phyloP scores from a whole-genome alignment of 1,140 invertebrate genomes.

The Lepidurus packardi region DNA sequence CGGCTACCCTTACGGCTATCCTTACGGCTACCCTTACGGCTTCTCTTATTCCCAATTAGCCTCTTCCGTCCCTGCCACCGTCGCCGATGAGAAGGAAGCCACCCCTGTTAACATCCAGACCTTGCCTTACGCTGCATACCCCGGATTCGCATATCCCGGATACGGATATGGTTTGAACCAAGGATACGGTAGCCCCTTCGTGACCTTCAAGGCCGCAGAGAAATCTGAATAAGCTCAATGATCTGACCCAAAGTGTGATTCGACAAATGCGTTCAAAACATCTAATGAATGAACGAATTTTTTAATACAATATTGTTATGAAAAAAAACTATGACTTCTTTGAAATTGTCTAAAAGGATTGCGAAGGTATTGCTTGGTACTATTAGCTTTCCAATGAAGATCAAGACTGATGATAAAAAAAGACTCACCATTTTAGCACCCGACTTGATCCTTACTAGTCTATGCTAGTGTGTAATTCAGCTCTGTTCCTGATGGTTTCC shows the following conservation, averaged over 20 bases:
- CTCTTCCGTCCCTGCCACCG: slow-evolving; percentile 5
- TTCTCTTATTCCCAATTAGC: neutral
- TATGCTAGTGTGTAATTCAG: no score
- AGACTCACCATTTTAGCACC: no score
- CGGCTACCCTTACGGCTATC: no score
- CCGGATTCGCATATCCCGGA: neutral
- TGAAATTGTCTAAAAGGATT: no score
- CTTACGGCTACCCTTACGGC: neutral
- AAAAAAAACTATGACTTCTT: neutral
- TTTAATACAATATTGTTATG: neutral
- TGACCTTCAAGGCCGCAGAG: neutral
- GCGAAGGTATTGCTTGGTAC: no score
- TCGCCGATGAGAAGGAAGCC: slow-evolving; percentile 1
- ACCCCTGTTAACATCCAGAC: neutral
- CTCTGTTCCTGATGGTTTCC: no score
- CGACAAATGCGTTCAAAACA: neutral
- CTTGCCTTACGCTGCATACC: slow-evolving; percentile 23
- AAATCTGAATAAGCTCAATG: slow-evolving; percentile 8
- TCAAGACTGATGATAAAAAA: no score
- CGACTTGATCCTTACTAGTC: no score
- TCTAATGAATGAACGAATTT: neutral
- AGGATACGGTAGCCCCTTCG: neutral
- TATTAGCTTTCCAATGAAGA: no score
- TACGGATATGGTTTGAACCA: neutral
- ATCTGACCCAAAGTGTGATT: neutral